These are phyloP conservation scores for Stomorhina lunata DNA, from an alignment of 2,888 invertebrate genomes.

Conservation along the genomic window DNA sequence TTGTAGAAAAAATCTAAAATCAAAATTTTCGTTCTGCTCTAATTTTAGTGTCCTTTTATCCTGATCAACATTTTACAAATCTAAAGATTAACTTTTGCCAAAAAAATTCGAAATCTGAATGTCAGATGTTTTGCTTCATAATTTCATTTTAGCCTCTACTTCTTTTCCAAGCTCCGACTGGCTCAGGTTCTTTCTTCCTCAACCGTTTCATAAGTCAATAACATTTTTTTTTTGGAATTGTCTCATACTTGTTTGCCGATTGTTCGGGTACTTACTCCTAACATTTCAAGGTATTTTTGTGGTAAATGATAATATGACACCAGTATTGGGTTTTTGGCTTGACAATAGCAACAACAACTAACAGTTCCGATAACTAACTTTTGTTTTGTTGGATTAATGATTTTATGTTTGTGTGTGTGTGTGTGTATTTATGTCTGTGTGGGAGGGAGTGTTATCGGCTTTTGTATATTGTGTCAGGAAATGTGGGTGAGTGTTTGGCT, in stretches of 20 bases:
- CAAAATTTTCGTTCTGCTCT: not conserved
- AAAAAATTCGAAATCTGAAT: not conserved
- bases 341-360: not conserved
- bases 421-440: not conserved
- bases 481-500: not conserved
- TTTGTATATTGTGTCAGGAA: not conserved
- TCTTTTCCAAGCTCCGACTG: not conserved
- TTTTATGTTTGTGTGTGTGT: too few species aligned
- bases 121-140: not conserved
- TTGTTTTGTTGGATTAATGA: not conserved
- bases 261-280: not conserved
- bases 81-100: not conserved
- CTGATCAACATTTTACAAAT: not conserved
- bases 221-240: slow-evolving; percentile 9
- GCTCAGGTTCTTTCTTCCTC: not conserved
- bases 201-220: too few species aligned
- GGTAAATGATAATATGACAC: slow-evolving; percentile 14
- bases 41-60: slow-evolving; percentile 11
- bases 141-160: not conserved
- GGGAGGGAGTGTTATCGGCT: not conserved
- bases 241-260: not conserved
- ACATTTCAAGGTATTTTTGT: slow-evolving; percentile 32
- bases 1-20: not conserved
- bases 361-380: not conserved
- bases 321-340: slow-evolving; percentile 1